Evolutionary conservation across 2,113 vertebrate species (phyloP).

Genomic region (Abramis brama): DNA sequence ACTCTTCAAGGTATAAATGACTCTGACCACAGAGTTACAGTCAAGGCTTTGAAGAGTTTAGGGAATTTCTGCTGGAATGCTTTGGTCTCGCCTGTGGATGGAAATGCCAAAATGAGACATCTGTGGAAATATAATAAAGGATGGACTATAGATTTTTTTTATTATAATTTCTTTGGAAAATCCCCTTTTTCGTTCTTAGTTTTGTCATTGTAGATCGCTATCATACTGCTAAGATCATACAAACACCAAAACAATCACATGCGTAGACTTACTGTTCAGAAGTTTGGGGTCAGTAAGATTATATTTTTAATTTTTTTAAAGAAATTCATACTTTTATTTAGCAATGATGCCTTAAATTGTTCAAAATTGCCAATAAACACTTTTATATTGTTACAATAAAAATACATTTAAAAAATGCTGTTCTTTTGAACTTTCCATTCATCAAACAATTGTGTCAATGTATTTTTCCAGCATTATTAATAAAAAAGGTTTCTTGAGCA

Average conservation of each 20-base stretch:
- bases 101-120: not conserved
- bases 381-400: not conserved
- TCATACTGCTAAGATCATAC: not conserved
- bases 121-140: slow-evolving; percentile 30
- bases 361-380: not conserved
- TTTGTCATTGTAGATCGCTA: not conserved
- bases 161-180: slow-evolving; percentile 2
- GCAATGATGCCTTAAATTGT: not conserved
- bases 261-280: not conserved
- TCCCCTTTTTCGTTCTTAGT: not conserved
- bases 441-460: not conserved
- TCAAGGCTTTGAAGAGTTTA: slow-evolving; percentile 27
- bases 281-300: not conserved
- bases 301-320: not conserved
- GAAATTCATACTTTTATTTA: not conserved
- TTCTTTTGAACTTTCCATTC: not conserved
- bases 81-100: slow-evolving; percentile 17
- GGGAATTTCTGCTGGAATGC: slow-evolving; percentile 21
- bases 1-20: slow-evolving; percentile 32
- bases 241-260: slow-evolving; percentile 29
- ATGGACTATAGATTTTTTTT: not conserved
- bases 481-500: too few relatives aligned
- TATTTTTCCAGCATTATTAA: too few relatives aligned
- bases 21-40: slow-evolving; percentile 17
- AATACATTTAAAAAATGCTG: not conserved